phyloP scores from a whole-genome alignment of 2,113 vertebrate genomes.

The Microtus ochrogaster region DNA sequence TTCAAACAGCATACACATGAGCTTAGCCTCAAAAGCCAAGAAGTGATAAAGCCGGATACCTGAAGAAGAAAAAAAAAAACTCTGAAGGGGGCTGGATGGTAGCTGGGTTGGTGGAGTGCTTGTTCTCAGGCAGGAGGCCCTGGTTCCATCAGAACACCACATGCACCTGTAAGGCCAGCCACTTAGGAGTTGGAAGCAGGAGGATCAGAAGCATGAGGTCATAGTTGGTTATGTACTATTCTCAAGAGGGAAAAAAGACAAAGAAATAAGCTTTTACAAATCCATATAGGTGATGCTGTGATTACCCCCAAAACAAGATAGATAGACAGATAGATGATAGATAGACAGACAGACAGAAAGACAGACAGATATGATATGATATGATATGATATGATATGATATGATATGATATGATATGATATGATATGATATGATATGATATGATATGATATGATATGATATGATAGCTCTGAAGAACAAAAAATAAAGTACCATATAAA shows the following conservation, averaged over 20 bases:
- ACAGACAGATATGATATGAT: no score
- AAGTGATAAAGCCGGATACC: background rate
- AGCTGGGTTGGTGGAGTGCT: background rate
- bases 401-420: background rate
- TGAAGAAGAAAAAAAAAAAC: background rate
- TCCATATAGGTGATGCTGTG: no score
- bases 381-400: no score
- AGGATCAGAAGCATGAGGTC: background rate
- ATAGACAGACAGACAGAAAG: no score
- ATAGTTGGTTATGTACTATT: background rate
- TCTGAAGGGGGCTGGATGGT: no score
- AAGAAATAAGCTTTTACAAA: background rate
- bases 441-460: no score
- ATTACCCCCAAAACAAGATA: background rate
- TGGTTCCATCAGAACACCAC: background rate
- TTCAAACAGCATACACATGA: background rate
- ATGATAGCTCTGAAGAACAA: background rate
- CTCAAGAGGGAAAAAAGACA: background rate
- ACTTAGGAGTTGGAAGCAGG: background rate
- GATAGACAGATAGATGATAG: background rate
- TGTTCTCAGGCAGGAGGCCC: background rate
- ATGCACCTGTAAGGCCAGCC: background rate
- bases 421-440: no score
- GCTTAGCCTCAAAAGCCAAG: background rate
- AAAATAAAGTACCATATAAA: background rate